Conservation (phyloP, 2,888 invertebrate genomes). For the Tetragonisca angustula region DNA sequence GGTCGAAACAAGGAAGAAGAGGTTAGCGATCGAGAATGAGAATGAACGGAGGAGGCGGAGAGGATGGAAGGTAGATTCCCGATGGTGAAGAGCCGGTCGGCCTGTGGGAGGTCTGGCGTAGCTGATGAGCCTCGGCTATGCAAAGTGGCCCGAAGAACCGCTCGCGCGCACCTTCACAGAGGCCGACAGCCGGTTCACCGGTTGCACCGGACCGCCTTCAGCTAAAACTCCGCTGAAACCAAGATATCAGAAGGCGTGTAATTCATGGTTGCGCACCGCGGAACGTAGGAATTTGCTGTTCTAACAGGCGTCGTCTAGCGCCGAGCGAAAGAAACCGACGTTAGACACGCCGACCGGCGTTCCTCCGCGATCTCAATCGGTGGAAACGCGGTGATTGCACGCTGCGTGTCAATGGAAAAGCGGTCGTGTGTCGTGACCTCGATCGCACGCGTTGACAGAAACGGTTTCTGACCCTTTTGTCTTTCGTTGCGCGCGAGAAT, state of each 20-base stretch:
- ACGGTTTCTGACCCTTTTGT: neutral
- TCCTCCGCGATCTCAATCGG: neutral
- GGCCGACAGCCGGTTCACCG: slow-evolving; percentile 67
- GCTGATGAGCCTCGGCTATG: slow-evolving; percentile 77
- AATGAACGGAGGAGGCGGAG: slow-evolving; percentile 32
- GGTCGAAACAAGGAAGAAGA: too few species aligned
- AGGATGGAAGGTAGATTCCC: slow-evolving; percentile 66
- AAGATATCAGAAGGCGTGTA: slow-evolving; percentile 76
- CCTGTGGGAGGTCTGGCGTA: slow-evolving; percentile 78
- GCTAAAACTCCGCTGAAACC: slow-evolving; percentile 59
- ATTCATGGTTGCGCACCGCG: slow-evolving; percentile 69
- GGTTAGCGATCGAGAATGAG: slow-evolving; percentile 2
- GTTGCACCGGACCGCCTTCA: slow-evolving; percentile 66
- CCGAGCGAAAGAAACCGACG: neutral
- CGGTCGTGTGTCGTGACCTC: neutral
- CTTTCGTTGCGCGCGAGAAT: neutral
- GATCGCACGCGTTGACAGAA: slow-evolving; percentile 3
- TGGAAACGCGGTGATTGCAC: neutral
- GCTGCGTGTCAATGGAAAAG: neutral
- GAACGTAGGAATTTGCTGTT: slow-evolving; percentile 27
- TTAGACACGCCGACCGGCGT: neutral
- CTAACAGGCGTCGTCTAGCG: slow-evolving; percentile 25
- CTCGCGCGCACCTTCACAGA: slow-evolving; percentile 60
- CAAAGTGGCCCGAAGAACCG: slow-evolving; percentile 76
- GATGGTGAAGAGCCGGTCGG: slow-evolving; percentile 74